Evolutionary conservation across 1,140 invertebrate species (phyloP).

Genomic region (Hylyphantes graminicola): DNA sequence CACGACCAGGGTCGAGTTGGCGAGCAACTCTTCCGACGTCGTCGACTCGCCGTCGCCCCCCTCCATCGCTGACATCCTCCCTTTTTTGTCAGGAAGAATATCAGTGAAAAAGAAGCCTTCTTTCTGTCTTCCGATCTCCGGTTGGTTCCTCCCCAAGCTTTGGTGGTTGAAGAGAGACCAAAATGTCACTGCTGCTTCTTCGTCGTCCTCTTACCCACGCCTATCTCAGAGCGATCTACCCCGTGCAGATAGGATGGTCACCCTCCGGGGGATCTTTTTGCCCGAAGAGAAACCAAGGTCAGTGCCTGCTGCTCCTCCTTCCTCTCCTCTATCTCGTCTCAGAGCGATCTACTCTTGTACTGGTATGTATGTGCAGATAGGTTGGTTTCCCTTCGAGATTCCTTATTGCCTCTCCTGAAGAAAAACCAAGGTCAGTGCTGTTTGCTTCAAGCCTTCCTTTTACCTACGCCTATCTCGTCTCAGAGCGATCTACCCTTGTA

Average conservation of each 20-base stretch:
- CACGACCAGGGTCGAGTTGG: constrained; percentile 27
- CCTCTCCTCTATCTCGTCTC: neutral
- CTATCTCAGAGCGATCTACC: neutral
- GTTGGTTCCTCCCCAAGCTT: no score
- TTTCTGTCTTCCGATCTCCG: constrained; percentile 4
- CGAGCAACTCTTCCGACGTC: constrained; percentile 18
- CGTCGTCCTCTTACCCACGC: no score
- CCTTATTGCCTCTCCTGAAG: neutral
- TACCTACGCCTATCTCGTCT: neutral
- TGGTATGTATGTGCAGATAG: neutral
- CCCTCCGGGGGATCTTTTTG: neutral
- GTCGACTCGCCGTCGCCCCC: neutral
- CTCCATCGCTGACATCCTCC: constrained; percentile 13
- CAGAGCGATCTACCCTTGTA: constrained; percentile 11
- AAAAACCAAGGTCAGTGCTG: neutral
- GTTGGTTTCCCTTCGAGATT: neutral
- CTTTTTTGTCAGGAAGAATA: neutral
- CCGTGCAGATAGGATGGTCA: neutral
- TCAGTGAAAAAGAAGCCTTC: constrained; percentile 14
- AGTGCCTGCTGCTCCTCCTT: neutral
- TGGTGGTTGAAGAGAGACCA: no score
- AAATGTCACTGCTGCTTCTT: no score
- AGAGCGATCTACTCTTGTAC: constrained; percentile 10
- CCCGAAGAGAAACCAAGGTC: no score
- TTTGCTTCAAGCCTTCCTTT: neutral